These are phyloP conservation scores for Talpa occidentalis DNA, from an alignment of 2,113 vertebrate species.

Conservation along the genomic window DNA sequence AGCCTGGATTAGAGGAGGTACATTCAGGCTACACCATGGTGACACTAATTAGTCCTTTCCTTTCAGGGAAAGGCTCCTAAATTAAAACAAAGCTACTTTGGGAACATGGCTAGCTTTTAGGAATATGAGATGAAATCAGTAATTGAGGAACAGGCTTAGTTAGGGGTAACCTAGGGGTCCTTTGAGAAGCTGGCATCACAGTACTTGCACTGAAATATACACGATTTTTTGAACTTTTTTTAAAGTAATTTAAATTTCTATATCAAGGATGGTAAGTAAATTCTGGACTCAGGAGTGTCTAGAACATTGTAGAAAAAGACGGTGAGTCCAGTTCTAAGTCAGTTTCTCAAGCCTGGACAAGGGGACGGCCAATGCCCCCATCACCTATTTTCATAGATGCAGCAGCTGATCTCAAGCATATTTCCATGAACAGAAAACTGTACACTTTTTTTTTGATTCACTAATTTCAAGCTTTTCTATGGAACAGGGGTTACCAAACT, in stretches of 20 bases:
- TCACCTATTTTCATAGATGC: not conserved
- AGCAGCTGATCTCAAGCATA: not conserved
- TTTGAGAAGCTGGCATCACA: not conserved
- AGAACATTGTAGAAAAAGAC: too few species aligned
- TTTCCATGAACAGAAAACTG: not conserved
- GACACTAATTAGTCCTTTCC: not conserved
- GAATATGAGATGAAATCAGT: not conserved
- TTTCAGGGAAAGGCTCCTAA: slow-evolving; percentile 3
- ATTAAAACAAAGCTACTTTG: slow-evolving; percentile 30
- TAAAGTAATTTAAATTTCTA: not conserved
- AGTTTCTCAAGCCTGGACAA: too few species aligned
- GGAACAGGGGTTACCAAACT: not conserved
- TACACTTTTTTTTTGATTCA: not conserved
- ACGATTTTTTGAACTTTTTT: slow-evolving; percentile 1
- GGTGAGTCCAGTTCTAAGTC: too few species aligned
- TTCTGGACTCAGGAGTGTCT: not conserved
- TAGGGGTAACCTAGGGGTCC: not conserved
- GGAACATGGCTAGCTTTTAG: not conserved
- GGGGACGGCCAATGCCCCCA: not conserved
- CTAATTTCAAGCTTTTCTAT: not conserved
- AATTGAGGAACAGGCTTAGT: not conserved
- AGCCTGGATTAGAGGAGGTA: not conserved
- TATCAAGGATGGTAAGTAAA: not conserved
- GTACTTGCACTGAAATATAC: not conserved
- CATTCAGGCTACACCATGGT: not conserved